Conservation (phyloP, 2,113 vertebrate genomes). For the Manacus vitellinus region DNA sequence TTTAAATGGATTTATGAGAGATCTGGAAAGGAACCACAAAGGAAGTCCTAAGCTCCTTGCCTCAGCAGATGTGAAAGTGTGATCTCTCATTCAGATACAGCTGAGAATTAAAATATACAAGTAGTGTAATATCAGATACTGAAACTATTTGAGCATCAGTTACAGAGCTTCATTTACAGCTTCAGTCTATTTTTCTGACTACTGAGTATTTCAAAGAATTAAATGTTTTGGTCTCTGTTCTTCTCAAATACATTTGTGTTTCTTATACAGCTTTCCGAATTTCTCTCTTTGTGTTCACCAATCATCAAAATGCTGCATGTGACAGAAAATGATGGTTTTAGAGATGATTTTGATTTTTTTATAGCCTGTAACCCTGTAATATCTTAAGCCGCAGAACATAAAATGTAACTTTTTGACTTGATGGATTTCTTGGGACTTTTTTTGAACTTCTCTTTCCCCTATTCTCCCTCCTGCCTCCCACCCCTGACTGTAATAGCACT, state of each 20-base stretch:
- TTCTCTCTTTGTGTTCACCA: not conserved
- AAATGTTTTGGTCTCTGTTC: not conserved
- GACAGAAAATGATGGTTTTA: not conserved
- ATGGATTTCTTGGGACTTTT: not conserved
- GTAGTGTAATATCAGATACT: not conserved
- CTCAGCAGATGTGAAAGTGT: not conserved
- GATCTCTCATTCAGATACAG: not conserved
- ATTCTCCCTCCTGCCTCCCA: rapidly evolving
- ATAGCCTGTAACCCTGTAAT: not conserved
- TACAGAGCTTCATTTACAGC: not conserved
- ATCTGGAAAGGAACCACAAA: not conserved
- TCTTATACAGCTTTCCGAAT: not conserved
- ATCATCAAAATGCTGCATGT: not conserved
- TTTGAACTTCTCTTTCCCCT: not conserved
- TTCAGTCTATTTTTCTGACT: not conserved
- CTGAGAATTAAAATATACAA: not conserved
- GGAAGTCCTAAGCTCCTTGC: not conserved
- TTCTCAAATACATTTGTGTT: not conserved
- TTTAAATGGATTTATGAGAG: not conserved
- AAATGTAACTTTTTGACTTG: not conserved
- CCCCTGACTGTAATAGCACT: not conserved
- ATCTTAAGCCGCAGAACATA: not conserved
- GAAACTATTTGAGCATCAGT: not conserved
- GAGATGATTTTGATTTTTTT: slow-evolving; percentile 12
- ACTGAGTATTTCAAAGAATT: not conserved